Evolutionary conservation across 2,113 vertebrate genomes (phyloP).

Genomic region (Prietella phreatophila): DNA sequence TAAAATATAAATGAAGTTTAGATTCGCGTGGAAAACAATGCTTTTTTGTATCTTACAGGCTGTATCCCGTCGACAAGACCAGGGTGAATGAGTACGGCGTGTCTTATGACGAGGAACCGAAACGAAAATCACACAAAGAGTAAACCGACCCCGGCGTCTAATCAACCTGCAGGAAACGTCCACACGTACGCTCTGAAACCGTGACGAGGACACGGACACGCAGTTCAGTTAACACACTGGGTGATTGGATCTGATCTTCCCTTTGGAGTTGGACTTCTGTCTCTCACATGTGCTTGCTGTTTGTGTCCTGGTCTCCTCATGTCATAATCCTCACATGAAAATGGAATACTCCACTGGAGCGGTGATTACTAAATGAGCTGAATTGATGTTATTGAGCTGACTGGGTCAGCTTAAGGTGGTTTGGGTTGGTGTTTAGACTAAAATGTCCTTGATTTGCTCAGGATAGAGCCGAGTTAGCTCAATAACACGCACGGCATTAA

Average conservation of each 20-base stretch:
- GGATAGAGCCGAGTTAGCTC: neutral
- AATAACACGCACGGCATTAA: neutral
- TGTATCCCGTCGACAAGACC: conserved; percentile 97
- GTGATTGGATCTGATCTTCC: neutral
- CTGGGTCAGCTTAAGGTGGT: neutral
- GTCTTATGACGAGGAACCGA: conserved; percentile 85
- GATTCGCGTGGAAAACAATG: neutral
- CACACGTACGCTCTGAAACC: neutral
- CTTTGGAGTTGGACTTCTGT: neutral
- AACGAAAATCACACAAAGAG: conserved; percentile 78
- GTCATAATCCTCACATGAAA: neutral
- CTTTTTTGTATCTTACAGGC: conserved; percentile 70
- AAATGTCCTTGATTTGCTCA: neutral
- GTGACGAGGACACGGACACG: neutral
- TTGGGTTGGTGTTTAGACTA: neutral
- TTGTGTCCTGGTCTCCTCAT: neutral
- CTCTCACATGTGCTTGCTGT: neutral
- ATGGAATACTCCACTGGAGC: neutral
- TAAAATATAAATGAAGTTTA: neutral
- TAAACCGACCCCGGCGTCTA: conserved; percentile 55
- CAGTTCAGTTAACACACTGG: neutral
- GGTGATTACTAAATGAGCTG: neutral
- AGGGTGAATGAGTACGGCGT: conserved; percentile 95
- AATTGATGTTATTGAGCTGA: neutral
- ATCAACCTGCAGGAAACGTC: neutral